These are phyloP conservation scores for Mungos mungo DNA, from an alignment of 2,113 vertebrate species.

Conservation along the genomic window DNA sequence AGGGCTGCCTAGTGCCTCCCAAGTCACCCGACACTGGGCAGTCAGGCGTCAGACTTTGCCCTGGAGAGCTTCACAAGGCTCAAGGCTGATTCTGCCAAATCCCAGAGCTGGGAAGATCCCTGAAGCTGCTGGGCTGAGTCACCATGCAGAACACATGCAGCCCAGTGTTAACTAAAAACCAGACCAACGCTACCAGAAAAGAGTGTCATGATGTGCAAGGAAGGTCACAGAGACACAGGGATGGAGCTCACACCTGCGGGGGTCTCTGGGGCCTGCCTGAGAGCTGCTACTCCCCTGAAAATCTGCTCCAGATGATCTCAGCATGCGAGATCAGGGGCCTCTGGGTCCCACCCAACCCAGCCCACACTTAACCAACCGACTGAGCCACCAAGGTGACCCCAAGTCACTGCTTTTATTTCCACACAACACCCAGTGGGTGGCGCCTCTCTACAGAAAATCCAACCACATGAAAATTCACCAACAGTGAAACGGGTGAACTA, in stretches of 20 bases:
- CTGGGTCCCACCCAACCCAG: neutral
- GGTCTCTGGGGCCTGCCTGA: neutral
- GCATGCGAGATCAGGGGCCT: neutral
- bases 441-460: neutral
- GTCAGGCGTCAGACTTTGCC: neutral
- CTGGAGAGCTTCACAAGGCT: neutral
- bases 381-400: no score
- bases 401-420: neutral
- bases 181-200: no score
- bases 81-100: neutral
- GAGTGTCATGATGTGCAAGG: neutral
- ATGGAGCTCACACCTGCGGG: neutral
- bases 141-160: neutral
- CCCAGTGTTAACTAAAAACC: neutral
- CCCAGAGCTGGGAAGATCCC: neutral
- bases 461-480: neutral
- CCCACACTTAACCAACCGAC: neutral
- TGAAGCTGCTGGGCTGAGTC: neutral
- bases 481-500: neutral
- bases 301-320: neutral
- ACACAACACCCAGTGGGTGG: neutral
- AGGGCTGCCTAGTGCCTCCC: neutral
- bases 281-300: neutral
- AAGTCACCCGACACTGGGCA: rapidly evolving
- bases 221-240: neutral